A percentile compares a stretch with the other conserved stretches of the same genome.
phyloP scores from a whole-genome alignment of 2,888 invertebrate species.

The Ennomos erosarius region DNA sequence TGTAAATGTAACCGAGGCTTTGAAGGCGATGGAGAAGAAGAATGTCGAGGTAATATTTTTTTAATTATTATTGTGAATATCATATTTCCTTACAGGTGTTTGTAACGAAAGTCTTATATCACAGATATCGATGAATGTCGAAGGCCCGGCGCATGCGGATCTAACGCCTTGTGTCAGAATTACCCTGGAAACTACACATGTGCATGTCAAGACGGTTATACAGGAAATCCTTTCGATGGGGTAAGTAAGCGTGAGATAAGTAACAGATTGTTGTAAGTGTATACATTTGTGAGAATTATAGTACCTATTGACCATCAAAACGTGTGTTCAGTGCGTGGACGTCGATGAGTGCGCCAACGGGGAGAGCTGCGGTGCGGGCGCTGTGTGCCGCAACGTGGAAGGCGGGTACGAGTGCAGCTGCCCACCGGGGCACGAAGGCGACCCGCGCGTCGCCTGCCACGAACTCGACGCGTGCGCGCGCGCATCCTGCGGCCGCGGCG shows the following conservation, averaged over 20 bases:
- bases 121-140: constrained; percentile 95
- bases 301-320: constrained; percentile 4
- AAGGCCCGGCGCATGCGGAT: constrained; percentile 92
- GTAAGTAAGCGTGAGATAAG: constrained; percentile 58
- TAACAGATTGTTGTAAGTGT: too few species aligned
- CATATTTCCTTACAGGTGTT: too few species aligned
- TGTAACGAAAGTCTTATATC: neutral
- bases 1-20: constrained; percentile 97
- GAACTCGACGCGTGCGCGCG: constrained; percentile 91
- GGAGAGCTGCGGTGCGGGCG: constrained; percentile 91
- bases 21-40: constrained; percentile 95
- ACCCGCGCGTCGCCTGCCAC: constrained; percentile 89
- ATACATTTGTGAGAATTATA: neutral
- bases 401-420: constrained; percentile 94
- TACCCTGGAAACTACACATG: constrained; percentile 95
- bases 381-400: constrained; percentile 91
- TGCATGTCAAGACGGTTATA: constrained; percentile 92
- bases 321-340: constrained; percentile 88
- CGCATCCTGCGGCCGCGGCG: constrained; percentile 91
- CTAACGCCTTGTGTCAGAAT: constrained; percentile 92
- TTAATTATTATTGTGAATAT: constrained; percentile 1
- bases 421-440: constrained; percentile 92
- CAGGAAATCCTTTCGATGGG: constrained; percentile 90
- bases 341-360: constrained; percentile 92
- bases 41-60: constrained; percentile 88